These are phyloP conservation scores for Griposia aprilina DNA, from an alignment of 2,888 invertebrate genomes.

Conservation along the genomic window DNA sequence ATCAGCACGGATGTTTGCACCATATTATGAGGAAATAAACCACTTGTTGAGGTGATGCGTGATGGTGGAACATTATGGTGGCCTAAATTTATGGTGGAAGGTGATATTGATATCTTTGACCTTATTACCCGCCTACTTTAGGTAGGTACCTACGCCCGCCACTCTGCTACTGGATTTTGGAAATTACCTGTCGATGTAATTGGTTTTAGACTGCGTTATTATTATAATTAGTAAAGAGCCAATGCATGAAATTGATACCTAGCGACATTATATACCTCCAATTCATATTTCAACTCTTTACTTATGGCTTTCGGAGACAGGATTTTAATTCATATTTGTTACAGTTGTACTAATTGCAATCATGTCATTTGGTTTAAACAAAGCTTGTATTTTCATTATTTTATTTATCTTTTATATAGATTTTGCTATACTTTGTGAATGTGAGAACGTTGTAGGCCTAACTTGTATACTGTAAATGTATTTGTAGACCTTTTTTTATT, in stretches of 20 bases:
- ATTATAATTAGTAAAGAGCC: neutral
- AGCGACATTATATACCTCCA: no score
- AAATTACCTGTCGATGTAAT: neutral
- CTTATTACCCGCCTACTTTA: slow-evolving; percentile 55
- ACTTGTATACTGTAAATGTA: no score
- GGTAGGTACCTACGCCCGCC: slow-evolving; percentile 25
- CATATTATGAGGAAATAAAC: slow-evolving; percentile 72
- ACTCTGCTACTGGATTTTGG: slow-evolving; percentile 22
- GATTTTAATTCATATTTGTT: no score
- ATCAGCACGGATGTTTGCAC: slow-evolving; percentile 65
- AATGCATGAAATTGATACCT: neutral
- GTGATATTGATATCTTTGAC: slow-evolving; percentile 68
- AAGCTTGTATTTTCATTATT: no score
- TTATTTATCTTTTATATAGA: no score
- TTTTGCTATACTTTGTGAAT: no score
- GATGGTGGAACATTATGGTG: slow-evolving; percentile 61
- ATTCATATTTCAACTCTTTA: no score
- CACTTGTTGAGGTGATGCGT: slow-evolving; percentile 77
- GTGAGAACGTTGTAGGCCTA: no score
- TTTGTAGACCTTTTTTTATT: no score
- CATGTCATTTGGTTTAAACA: no score
- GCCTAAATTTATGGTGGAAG: slow-evolving; percentile 55
- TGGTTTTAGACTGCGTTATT: neutral
- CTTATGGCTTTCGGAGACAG: no score
- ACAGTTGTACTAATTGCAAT: no score